Percentiles rank a stretch among this genome's conserved stretches.
phyloP scores from a whole-genome alignment of 2,797 vertebrate genomes.

The Pseudochaenichthys georgianus region DNA sequence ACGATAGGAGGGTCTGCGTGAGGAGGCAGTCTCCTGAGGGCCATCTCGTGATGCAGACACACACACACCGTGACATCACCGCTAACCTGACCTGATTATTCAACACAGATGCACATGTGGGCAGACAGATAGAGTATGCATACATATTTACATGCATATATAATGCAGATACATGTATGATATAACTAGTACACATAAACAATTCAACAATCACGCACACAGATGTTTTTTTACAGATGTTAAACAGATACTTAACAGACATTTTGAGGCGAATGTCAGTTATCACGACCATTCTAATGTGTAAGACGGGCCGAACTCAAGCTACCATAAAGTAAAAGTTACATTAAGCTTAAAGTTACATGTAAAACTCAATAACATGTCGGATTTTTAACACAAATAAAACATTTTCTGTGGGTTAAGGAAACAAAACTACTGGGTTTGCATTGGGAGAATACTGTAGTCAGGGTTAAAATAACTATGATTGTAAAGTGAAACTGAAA shows the following conservation, averaged over 20 bases:
- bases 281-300: too few relatives aligned
- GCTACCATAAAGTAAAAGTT: too few relatives aligned
- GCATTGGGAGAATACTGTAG: too few relatives aligned
- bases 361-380: too few relatives aligned
- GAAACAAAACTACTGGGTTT: too few relatives aligned
- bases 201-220: constrained; percentile 10
- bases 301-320: too few relatives aligned
- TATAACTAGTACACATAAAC: constrained; percentile 18
- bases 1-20: constrained; percentile 32
- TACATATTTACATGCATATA: constrained; percentile 22
- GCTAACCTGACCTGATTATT: constrained; percentile 56
- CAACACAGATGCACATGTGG: constrained; percentile 24
- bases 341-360: too few relatives aligned
- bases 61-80: constrained; percentile 69
- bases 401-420: too few relatives aligned
- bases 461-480: too few relatives aligned
- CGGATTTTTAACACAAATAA: too few relatives aligned
- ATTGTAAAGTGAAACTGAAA: too few relatives aligned
- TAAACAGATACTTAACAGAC: not conserved
- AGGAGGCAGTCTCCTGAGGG: constrained; percentile 39
- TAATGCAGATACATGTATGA: constrained; percentile 3
- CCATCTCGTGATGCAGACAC: constrained; percentile 51
- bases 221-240: constrained; percentile 8
- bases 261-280: too few relatives aligned
- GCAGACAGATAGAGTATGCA: constrained; percentile 22